Percentiles rank a stretch among this genome's conserved stretches.
phyloP scores from a whole-genome alignment of 2,113 vertebrate genomes.

The Cephalopholis sonnerati region DNA sequence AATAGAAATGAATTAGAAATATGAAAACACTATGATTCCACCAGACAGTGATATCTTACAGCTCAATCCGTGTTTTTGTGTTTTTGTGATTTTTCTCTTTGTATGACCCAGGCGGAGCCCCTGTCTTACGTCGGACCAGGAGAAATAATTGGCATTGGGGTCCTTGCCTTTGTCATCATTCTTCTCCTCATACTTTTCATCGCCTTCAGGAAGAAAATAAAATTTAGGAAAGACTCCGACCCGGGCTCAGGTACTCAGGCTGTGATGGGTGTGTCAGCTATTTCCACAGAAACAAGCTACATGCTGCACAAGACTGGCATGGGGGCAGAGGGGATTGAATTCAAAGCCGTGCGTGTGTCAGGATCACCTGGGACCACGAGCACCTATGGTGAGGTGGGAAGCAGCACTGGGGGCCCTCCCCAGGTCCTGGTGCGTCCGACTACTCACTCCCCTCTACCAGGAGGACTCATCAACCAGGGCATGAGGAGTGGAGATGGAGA shows the following conservation, averaged over 20 bases:
- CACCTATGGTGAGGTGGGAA: constrained; percentile 76
- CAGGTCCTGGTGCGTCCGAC: constrained; percentile 94
- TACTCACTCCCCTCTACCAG: constrained; percentile 85
- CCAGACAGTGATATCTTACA: background rate
- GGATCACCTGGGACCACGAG: constrained; percentile 82
- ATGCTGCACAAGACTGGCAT: constrained; percentile 90
- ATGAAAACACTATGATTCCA: background rate
- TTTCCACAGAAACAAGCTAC: constrained; percentile 80
- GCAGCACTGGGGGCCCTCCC: constrained; percentile 87
- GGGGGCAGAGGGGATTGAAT: constrained; percentile 85
- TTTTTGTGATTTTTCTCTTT: constrained; percentile 19
- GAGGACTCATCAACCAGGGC: constrained; percentile 46
- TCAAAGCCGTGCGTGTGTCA: constrained; percentile 85
- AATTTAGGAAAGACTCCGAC: constrained; percentile 91
- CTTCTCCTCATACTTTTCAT: constrained; percentile 89
- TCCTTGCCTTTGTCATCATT: constrained; percentile 91
- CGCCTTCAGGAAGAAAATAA: constrained; percentile 92
- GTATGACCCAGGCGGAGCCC: constrained; percentile 87
- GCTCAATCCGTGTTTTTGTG: background rate
- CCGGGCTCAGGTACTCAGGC: constrained; percentile 50
- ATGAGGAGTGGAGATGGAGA: constrained; percentile 62
- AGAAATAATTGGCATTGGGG: constrained; percentile 94
- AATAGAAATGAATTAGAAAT: background rate
- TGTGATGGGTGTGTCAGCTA: constrained; percentile 65
- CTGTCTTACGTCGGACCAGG: constrained; percentile 93